These are phyloP conservation scores for Oncopodura yosiiana DNA, from an alignment of 1,140 invertebrate genomes.

Conservation along the genomic window DNA sequence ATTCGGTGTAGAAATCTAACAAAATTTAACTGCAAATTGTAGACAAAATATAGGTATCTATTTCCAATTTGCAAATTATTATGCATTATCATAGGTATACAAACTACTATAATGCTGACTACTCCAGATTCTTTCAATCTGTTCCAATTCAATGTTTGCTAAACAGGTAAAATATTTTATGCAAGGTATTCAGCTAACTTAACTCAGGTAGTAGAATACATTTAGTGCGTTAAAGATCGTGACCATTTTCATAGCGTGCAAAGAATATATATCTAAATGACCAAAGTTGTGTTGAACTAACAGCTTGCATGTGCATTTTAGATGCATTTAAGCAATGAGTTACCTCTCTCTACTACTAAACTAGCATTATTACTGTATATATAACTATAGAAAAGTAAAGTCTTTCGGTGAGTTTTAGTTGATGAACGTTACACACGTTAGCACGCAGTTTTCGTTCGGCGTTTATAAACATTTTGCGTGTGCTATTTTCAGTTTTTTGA, in stretches of 20 bases:
- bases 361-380: not conserved
- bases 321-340: constrained; percentile 20
- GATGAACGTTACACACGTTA: constrained; percentile 27
- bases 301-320: constrained; percentile 21
- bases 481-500: constrained; percentile 22
- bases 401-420: not conserved
- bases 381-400: not conserved
- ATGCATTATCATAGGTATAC: too few species aligned
- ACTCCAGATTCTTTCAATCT: too few species aligned
- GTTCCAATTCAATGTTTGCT: too few species aligned
- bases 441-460: constrained; percentile 16
- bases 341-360: not conserved
- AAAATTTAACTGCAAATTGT: too few species aligned
- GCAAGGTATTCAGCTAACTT: too few species aligned
- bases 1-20: too few species aligned
- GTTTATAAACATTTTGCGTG: constrained; percentile 11
- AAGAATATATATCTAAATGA: constrained; percentile 23
- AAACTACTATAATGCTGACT: too few species aligned
- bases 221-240: constrained; percentile 14
- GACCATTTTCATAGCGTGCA: constrained; percentile 13
- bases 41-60: too few species aligned
- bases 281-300: constrained; percentile 8
- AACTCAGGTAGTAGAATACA: too few species aligned
- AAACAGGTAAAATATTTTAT: too few species aligned
- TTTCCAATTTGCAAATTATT: too few species aligned